phyloP scores from a whole-genome alignment of 2,113 vertebrate species.

The Asarcornis scutulata region DNA sequence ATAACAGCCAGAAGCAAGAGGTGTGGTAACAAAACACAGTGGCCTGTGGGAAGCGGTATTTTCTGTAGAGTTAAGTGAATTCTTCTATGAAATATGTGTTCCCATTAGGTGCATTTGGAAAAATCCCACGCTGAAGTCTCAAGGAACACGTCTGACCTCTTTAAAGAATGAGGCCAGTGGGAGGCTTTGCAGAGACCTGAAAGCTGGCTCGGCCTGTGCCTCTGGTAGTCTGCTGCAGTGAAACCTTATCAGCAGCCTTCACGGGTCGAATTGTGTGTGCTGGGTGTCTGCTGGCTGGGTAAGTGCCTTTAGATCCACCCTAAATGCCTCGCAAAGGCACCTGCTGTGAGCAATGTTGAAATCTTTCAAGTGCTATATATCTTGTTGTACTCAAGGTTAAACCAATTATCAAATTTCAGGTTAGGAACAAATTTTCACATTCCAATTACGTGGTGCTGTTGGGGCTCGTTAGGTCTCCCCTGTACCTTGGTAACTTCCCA shows the following conservation, averaged over 20 bases:
- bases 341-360: background rate
- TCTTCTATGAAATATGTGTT: accelerated
- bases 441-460: background rate
- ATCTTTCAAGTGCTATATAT: background rate
- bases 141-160: background rate
- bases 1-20: background rate
- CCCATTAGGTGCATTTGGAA: background rate
- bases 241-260: background rate
- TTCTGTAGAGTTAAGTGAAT: background rate
- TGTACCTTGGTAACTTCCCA: background rate
- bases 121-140: background rate
- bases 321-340: background rate
- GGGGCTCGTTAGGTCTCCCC: background rate
- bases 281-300: background rate
- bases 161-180: background rate
- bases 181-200: background rate
- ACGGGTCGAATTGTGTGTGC: background rate
- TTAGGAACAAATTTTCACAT: background rate
- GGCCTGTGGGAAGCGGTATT: background rate
- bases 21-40: background rate
- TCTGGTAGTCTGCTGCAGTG: background rate
- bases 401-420: background rate
- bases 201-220: background rate
- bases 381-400: background rate
- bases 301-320: background rate